Base-by-base conservation (phyloP, 2,888 invertebrate genomes). In the Campaea margaritaria region DNA sequence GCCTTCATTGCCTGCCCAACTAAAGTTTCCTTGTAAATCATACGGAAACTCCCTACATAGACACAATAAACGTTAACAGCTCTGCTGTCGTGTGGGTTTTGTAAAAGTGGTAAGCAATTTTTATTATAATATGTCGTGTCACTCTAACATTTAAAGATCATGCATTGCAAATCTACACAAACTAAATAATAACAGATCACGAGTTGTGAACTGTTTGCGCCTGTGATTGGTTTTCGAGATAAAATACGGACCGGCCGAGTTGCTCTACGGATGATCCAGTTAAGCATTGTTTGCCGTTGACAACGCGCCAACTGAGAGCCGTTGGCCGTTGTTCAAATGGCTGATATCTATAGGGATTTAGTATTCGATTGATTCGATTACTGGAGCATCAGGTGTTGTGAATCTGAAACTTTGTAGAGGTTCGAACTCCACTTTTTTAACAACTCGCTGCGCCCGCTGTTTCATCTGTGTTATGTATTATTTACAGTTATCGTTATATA, bases 151-250 rank as follows among this genome's bases (percentile, higher is more conserved):
- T 49, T 47, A 51, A 31, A 54, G 21, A 36, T 16, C 31, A 47
- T 43, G 58, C 58, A 31, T 31, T 61, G 46, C 42, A 64, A 62
- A 62, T 70, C 61, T 7, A 70, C 68, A 63, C 56, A 51, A 70
- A 70, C 64, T 67, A 65, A 70, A 73, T 63, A 48, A 49, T 57
- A 70, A 66, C 75, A 71, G 68, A 71, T 68, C 64, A 62, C 45
- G 42, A 51, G 50, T 16, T 31, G 44, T 57, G 62, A 73, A 76
- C 76, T 78, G 72, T 82, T 83, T 79, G 67, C 73, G 62, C 55
- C 45, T 52, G 69, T 70, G 79, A 85, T 83, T 82, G 81, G 75
- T 74, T 74, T 72, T 65, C 67, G 28, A 61, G 59, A 58, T 57
- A 58, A 21, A 73, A 73, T 73, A 70, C 50, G 63, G 67, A 62